Evolutionary conservation across 2,797 vertebrate species (phyloP), one percentile per base, ranked within the genome.

Genomic region (Peromyscus attwateri): DNA sequence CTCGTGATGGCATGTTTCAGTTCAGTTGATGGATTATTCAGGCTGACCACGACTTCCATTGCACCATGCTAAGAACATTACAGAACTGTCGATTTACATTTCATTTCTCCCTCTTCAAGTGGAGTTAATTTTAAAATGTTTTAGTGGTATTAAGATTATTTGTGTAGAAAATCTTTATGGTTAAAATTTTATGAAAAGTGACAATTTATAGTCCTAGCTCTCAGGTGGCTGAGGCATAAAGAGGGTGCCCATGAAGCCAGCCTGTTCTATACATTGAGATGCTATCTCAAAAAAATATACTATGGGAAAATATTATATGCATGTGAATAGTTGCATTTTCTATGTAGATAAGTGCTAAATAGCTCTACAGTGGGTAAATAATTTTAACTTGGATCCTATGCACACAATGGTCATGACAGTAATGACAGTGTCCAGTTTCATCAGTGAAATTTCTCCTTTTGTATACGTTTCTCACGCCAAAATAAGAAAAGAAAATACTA

Each of bases 91-190:
- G 0, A 2, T 88, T 40, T 84, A 1, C 17, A 14, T 84, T 95
- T 37, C 46, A 87, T 93, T 83, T 92, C 31, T 91, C 34, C 16
- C 1, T 37, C 8, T 77, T 77, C 52, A 79, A 71, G 21, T 46
- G 25, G 62, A 96, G 9, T 29, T 96, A 46, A 76, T 52, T 79
- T 93, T 60, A 31, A 73, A 92, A 57, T 90, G 43, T 73, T 71
- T 29, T 52, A 31, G 17, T 60, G 16, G n/a, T 73, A 16, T 3
- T 75, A 25, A 89, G 14, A 57, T 89, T 66, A 27, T 89, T 84
- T 37, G 31, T 79, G 2, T n/a, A 66, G 85, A 79, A 82, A 79
- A 34, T 37, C 23, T 82, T 93, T 34, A 64, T n/a, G 0, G 40
- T 37, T 80, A 66, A 77, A 87, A 19, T 49, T 2, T 55, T 75